These are phyloP conservation scores for Bimastos eiseni DNA, from an alignment of 2,888 invertebrate genomes.

Conservation along the genomic window DNA sequence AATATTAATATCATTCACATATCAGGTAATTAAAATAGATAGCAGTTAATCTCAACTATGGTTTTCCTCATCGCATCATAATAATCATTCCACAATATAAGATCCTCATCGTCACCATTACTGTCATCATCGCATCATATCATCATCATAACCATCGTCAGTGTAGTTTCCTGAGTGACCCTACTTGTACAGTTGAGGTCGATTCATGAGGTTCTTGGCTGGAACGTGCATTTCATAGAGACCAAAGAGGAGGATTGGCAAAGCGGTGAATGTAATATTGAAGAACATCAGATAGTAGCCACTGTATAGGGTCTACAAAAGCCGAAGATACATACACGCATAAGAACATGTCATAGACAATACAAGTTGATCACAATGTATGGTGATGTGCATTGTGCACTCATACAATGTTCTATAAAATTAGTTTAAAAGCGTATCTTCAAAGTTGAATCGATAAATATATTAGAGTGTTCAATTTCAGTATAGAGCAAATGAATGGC, in stretches of 20 bases:
- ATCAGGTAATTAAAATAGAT: too few species aligned
- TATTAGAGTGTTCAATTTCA: neutral
- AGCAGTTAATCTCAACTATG: too few species aligned
- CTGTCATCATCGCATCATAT: constrained; percentile 23
- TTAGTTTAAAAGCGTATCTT: neutral
- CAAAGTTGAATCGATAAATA: neutral
- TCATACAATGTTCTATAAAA: neutral
- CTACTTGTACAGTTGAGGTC: constrained; percentile 73
- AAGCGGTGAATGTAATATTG: constrained; percentile 76
- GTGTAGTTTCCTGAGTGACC: constrained; percentile 49
- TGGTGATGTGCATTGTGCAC: neutral
- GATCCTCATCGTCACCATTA: neutral
- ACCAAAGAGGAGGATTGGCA: constrained; percentile 75
- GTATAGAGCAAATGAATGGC: too few species aligned
- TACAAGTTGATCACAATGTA: neutral
- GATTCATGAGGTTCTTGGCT: constrained; percentile 66
- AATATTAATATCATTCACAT: too few species aligned
- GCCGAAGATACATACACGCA: neutral
- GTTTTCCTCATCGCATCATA: too few species aligned
- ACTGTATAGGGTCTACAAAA: constrained; percentile 70
- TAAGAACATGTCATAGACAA: neutral
- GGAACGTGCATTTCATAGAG: constrained; percentile 76
- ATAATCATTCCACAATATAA: neutral
- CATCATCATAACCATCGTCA: constrained; percentile 14
- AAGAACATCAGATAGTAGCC: constrained; percentile 75